phyloP scores from a whole-genome alignment of 2,797 vertebrate species.

The Nannoperca obscura region DNA sequence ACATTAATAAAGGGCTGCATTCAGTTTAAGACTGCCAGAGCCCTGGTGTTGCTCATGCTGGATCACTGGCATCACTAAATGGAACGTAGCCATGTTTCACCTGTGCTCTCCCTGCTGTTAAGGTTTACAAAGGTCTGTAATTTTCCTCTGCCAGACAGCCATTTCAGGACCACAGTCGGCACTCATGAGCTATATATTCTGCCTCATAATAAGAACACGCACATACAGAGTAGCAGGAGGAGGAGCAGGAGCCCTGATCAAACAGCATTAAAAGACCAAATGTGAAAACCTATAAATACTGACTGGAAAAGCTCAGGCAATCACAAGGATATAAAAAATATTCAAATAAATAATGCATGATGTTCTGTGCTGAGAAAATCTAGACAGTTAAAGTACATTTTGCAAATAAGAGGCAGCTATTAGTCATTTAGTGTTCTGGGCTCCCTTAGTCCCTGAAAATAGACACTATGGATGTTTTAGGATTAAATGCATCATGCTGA shows the following conservation, averaged over 20 bases:
- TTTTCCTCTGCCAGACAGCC: slow-evolving; percentile 35
- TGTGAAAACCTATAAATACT: slow-evolving; percentile 62
- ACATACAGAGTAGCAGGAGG: not conserved
- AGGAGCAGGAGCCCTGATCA: slow-evolving; percentile 22
- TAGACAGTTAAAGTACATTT: slow-evolving; percentile 42
- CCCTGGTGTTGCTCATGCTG: slow-evolving; percentile 29
- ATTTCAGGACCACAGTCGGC: slow-evolving; percentile 59
- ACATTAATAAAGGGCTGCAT: slow-evolving; percentile 28
- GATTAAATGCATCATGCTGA: slow-evolving; percentile 46
- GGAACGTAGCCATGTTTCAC: slow-evolving; percentile 32
- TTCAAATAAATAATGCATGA: slow-evolving; percentile 61
- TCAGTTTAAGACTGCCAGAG: slow-evolving; percentile 35
- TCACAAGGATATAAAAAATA: slow-evolving; percentile 43
- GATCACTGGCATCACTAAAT: slow-evolving; percentile 37
- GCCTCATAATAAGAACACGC: not conserved
- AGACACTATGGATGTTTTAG: slow-evolving; percentile 49
- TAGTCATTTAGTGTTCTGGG: slow-evolving; percentile 55
- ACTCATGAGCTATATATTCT: not conserved
- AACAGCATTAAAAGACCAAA: slow-evolving; percentile 49
- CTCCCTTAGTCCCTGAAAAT: slow-evolving; percentile 47
- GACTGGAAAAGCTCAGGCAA: slow-evolving; percentile 45
- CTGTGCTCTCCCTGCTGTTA: slow-evolving; percentile 11
- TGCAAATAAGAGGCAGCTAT: slow-evolving; percentile 62
- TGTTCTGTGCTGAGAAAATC: slow-evolving; percentile 54
- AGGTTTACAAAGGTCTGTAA: slow-evolving; percentile 24